Evolutionary conservation across 2,113 vertebrate genomes (phyloP).

Genomic region (Bos indicus): DNA sequence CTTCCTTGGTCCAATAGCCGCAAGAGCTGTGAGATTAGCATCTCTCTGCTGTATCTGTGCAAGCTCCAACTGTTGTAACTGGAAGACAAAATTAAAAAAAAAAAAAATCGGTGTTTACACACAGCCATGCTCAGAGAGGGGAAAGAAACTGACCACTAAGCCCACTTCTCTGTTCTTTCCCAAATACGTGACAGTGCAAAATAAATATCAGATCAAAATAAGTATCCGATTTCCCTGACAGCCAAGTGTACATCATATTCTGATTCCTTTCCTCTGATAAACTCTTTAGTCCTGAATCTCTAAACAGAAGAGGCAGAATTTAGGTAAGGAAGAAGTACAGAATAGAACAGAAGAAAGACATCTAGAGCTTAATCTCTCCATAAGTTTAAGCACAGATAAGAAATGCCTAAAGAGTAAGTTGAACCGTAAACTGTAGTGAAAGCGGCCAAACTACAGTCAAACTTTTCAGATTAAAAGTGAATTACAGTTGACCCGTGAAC

Average conservation of each 20-base stretch:
- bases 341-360: background rate
- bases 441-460: background rate
- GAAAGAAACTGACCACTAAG: background rate
- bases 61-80: conserved; percentile 93
- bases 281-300: background rate
- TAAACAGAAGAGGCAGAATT: background rate
- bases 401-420: background rate
- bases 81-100: background rate
- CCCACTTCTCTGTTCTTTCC: background rate
- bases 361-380: background rate
- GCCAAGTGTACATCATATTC: background rate
- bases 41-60: conserved; percentile 91
- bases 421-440: background rate
- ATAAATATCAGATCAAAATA: conserved; percentile 22
- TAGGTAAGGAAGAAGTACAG: background rate
- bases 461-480: background rate
- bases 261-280: background rate
- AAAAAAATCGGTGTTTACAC: background rate
- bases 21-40: conserved; percentile 94
- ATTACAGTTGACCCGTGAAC: background rate
- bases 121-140: background rate
- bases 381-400: background rate
- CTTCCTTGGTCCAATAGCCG: conserved; percentile 94
- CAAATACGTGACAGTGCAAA: conserved; percentile 9
- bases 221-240: background rate